These are phyloP conservation scores for Phoeniculus purpureus DNA, from an alignment of 2,797 vertebrate genomes.

Conservation along the genomic window DNA sequence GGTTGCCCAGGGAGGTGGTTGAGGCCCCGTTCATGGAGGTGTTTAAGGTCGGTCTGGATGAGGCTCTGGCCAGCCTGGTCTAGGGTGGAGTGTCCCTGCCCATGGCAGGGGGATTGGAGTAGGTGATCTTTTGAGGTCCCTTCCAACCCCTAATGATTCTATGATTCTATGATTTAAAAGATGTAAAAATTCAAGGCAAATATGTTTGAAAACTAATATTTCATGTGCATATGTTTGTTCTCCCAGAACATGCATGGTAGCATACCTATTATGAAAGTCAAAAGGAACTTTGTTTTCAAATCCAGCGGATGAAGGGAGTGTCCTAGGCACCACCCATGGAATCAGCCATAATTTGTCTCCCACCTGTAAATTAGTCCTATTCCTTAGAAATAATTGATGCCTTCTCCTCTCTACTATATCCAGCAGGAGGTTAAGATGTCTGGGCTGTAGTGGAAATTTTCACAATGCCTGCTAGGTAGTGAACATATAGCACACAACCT, in stretches of 20 bases:
- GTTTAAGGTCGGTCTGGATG: no score
- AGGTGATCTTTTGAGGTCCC: no score
- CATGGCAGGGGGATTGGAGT: no score
- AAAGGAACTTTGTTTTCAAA: background rate
- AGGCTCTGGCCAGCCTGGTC: no score
- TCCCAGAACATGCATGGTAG: background rate
- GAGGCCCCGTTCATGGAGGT: no score
- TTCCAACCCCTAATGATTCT: no score
- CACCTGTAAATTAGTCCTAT: background rate
- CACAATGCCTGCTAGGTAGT: background rate
- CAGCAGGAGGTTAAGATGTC: background rate
- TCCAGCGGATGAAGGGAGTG: background rate
- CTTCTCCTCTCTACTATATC: background rate
- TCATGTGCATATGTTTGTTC: background rate
- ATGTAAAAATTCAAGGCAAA: background rate
- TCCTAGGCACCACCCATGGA: background rate
- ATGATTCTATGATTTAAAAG: background rate
- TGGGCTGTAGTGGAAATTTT: background rate
- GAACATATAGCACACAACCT: fast-evolving
- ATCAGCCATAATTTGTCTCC: background rate
- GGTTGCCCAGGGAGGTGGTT: no score
- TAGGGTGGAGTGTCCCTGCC: no score
- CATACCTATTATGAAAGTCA: background rate
- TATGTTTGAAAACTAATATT: background rate
- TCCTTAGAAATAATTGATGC: background rate